Evolutionary conservation across 2,888 invertebrate genomes (phyloP), one percentile per base, ranked within the genome.

Genomic region (Lottia scabra): DNA sequence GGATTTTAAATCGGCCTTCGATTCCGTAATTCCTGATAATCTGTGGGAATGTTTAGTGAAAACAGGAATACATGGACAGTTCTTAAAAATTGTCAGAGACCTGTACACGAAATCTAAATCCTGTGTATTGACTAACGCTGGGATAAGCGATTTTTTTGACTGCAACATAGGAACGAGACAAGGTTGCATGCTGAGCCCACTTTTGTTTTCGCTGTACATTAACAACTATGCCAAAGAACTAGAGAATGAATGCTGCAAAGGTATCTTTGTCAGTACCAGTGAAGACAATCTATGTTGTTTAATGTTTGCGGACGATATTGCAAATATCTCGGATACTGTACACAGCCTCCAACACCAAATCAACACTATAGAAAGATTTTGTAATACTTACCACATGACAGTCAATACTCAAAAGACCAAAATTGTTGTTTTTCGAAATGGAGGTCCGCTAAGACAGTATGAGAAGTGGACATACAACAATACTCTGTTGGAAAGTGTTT

Each of bases 251-350:
- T 2, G 6, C 16, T 65, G 65, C 16, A 43, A 43, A 38, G 70
- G 65, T 67, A 12, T 43, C 43, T 16, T n/a, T 44, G 2, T 19
- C 30, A 12, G 26, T 48, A 2, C 68, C 68, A 10, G n/a, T n/a
- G n/a, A n/a, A n/a, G n/a, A n/a, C n/a, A 38, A 72, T 65, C 63
- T 72, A 19, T 27, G 44, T 30, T 68, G 44, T 15, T 10, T 68
- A n/a, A 23, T 72, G 12, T 72, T 30, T 68, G 65, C 72, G n/a
- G 72, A 68, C 19, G 68, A 69, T 27, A 44, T 72, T 4, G 68
- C 68, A 6, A 72, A 63, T 19, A 19, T 65, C 23, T 19, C 72
- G 4, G 68, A 68, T 16, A 65, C 44, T 19, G 38, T 12, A 19
- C 12, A 64, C 8, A 45, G 67, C 16, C 56, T 68, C 0, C 68